These are phyloP conservation scores for Etheostoma nigrum DNA, from an alignment of 2,797 vertebrate genomes.

Conservation along the genomic window DNA sequence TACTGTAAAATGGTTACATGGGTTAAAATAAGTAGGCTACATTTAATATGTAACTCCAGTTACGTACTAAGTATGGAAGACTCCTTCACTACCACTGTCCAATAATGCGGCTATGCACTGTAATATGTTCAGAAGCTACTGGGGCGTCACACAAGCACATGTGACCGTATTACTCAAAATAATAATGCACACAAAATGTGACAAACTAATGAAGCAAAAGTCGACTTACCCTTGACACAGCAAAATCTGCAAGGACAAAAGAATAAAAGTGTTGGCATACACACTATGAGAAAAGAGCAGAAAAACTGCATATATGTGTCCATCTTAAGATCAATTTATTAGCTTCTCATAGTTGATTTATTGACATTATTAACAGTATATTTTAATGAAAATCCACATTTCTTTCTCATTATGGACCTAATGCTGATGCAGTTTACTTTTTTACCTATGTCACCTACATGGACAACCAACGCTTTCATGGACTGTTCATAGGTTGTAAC, in stretches of 20 bases:
- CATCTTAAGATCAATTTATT: not conserved
- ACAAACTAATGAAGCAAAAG: constrained; percentile 51
- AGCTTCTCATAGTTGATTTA: not conserved
- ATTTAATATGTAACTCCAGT: too few relatives aligned
- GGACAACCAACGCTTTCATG: not conserved
- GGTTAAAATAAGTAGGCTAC: too few relatives aligned
- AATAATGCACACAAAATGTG: constrained; percentile 18
- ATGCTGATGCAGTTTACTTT: not conserved
- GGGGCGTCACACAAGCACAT: not conserved
- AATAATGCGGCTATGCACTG: not conserved
- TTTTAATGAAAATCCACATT: not conserved
- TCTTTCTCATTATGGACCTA: not conserved
- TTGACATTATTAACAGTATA: not conserved
- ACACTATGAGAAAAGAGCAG: constrained; percentile 21
- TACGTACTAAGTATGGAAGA: not conserved
- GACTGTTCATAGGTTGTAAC: too few relatives aligned
- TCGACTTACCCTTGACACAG: constrained; percentile 90
- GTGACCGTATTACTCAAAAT: constrained; percentile 17
- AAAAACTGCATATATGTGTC: constrained; percentile 36
- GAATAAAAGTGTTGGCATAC: constrained; percentile 57
- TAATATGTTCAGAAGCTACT: not conserved
- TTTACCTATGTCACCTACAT: not conserved
- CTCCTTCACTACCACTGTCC: not conserved
- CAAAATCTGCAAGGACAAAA: constrained; percentile 89
- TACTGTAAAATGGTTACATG: too few relatives aligned